Base-by-base conservation (phyloP, 1,140 invertebrate species). In the Drosophila ironensis region DNA sequence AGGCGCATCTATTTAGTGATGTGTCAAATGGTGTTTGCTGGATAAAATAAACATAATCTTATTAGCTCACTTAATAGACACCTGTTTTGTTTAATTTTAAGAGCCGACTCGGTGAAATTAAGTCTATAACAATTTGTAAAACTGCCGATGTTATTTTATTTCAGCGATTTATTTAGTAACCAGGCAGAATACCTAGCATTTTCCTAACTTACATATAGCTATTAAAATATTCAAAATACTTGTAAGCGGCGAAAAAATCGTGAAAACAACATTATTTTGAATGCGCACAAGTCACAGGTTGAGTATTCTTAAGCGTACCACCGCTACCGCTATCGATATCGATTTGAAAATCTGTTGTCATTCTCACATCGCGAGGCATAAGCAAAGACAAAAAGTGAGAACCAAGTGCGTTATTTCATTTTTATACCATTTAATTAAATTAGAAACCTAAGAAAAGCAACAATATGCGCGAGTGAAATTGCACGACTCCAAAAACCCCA, bases 391-490 rank as follows among this genome's bases (percentile, higher is more conserved):
- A 56, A 48, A 52, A 72, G 51, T 51, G 59, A 76, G 67, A 72
- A 72, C 67, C 59, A 87, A 86, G 80, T 84, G 80, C 80, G 80
- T 84, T 86, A 78, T 84, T 86, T 86, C 42, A 87, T 86, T 84
- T 84, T 84, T 84, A 80, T 84, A 86, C 66, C 38, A 60, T 71
- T 64, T 72, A 86, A 84, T 74, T 80, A 63, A 75, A 77, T 70
- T 82, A 80, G 71, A 84, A 68, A 80, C 50, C 25, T 75, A 84
- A 86, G 80, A 52, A 84, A 75, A 57, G 45, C 47, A 56, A 80
- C 60, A 80, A 86, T 60, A 84, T 80, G 74, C 41, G 74, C 61
- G 60, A 54, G 74, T 84, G 80, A 80, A 86, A 54, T 86, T 68
- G 25, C 56, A 40, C 28, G 56, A 72, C 22, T 63, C 11, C 28